phyloP scores from a whole-genome alignment of 2,113 vertebrate genomes.

The Chloebia gouldiae region DNA sequence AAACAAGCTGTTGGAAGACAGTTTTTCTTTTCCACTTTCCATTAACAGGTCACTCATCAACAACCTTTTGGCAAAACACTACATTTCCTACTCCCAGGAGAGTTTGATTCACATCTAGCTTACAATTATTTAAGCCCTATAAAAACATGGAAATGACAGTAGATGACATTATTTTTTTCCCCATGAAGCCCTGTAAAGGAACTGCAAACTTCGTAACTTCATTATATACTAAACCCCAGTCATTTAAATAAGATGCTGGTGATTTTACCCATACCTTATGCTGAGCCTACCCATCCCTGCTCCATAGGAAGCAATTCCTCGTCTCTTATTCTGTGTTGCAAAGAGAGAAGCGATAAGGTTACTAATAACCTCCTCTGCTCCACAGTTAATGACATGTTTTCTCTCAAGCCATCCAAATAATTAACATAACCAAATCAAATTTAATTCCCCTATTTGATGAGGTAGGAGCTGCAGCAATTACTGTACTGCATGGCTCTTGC shows the following conservation, averaged over 20 bases:
- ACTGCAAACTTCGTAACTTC: not conserved
- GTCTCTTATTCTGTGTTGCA: not conserved
- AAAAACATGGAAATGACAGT: not conserved
- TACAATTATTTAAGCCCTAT: not conserved
- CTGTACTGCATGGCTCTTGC: not conserved
- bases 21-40: not conserved
- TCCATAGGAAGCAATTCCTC: not conserved
- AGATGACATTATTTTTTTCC: not conserved
- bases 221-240: not conserved
- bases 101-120: not conserved
- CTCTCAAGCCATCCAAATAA: constrained; percentile 12
- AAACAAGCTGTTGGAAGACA: constrained; percentile 2
- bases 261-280: not conserved
- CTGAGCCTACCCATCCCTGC: not conserved
- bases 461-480: not conserved
- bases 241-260: not conserved
- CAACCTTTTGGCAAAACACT: not conserved
- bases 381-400: not conserved
- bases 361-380: not conserved
- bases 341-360: not conserved
- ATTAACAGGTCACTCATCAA: not conserved
- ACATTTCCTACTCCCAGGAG: not conserved
- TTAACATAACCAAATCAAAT: not conserved
- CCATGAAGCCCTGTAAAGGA: not conserved
- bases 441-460: not conserved